phyloP scores from a whole-genome alignment of 2,113 vertebrate species.

The Raphicerus campestris region DNA sequence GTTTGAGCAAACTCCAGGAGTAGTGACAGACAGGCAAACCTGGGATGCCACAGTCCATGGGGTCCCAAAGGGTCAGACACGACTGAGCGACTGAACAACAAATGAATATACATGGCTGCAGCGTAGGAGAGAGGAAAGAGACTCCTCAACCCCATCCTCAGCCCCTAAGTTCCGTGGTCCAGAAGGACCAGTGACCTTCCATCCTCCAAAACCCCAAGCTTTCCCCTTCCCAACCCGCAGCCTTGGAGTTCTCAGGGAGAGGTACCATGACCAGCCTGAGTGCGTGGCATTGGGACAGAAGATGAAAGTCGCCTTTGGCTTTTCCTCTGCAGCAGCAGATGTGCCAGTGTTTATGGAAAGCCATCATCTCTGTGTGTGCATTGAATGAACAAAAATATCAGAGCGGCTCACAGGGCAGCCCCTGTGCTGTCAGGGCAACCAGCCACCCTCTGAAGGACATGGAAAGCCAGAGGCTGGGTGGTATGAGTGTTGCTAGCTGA shows the following conservation, averaged over 20 bases:
- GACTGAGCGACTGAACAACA: background rate
- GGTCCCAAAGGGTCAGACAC: background rate
- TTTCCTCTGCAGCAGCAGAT: slow-evolving; percentile 37
- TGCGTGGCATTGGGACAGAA: slow-evolving; percentile 29
- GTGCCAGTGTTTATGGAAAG: slow-evolving; percentile 43
- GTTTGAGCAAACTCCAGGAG: background rate
- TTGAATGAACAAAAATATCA: slow-evolving; percentile 55
- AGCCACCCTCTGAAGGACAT: background rate
- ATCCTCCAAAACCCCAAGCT: slow-evolving; percentile 27
- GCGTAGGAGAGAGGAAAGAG: slow-evolving; percentile 1
- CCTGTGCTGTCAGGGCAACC: background rate
- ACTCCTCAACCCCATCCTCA: background rate
- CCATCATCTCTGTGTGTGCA: background rate
- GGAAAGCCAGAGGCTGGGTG: background rate
- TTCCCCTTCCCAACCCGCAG: slow-evolving; percentile 32
- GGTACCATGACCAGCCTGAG: background rate
- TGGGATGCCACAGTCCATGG: background rate
- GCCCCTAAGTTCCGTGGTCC: slow-evolving; percentile 44
- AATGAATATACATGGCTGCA: slow-evolving; percentile 64
- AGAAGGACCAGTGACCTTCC: slow-evolving; percentile 32
- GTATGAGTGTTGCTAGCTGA: background rate
- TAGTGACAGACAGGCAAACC: background rate
- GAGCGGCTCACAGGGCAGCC: background rate
- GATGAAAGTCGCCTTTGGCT: slow-evolving; percentile 9
- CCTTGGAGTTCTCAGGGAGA: slow-evolving; percentile 14